Base-by-base conservation (phyloP, 2,888 invertebrate species). In the Erebia epiphron region DNA sequence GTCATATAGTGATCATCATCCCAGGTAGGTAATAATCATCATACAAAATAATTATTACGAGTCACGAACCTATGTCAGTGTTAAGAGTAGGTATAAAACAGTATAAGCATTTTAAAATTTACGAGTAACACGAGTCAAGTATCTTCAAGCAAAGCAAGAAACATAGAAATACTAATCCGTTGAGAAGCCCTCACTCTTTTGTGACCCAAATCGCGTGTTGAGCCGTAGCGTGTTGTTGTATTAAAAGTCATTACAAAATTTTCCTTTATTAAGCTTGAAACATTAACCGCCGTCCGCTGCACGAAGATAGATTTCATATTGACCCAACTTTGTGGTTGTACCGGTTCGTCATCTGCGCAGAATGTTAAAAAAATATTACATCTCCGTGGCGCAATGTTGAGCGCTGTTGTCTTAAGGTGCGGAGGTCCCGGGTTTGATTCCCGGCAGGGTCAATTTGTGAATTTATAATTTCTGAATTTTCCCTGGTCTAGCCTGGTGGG, bases 201-300 rank as follows among this genome's bases (percentile, higher is more conserved):
- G 73, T 69, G 68, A 73, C 68, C 73, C 49, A 57, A 81, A 67
- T 91, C 83, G 91, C 92, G 91, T 92, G 91, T 81, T 81, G 26
- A 77, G 70, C 75, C 76, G 77, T 89, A 76, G 90, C 91, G 90
- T 91, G 91, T 86, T 86, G 85, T 83, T 84, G 83, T 85, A 89
- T 91, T 90, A 90, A 88, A 86, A 89, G 87, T 90, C 89, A 91
- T 91, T 91, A 91, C 87, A 86, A 86, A 90, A 91, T 89, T 88
- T 90, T 81, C 88, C 90, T 90, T 91, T 92, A 92, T 89, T 89
- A 90, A 89, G 86, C 78, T 79, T 84, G 86, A 85, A 90, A 89
- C 88, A 90, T 91, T 90, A 89, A 85, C 86, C 79, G 77, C 80
- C 82, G 82, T 81, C 82, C 82, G 86, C 85, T 83, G 86, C 90